Base-by-base conservation (phyloP, 1,140 invertebrate species). In the Apis cerana region DNA sequence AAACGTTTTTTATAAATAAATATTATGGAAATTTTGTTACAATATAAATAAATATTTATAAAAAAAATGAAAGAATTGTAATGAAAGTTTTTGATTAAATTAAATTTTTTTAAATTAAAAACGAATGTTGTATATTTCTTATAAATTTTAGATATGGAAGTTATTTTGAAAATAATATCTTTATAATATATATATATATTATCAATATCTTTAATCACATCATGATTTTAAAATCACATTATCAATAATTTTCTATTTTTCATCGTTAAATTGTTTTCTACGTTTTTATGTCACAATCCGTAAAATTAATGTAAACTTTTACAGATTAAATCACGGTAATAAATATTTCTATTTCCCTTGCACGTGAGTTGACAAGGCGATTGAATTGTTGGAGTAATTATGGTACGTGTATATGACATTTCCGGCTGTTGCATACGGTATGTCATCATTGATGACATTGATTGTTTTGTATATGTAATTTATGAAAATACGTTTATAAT, bases 371-470 rank as follows among this genome's bases (percentile, higher is more conserved):
- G 72, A 75, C 72, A 76, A 61, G 76, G n/a, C 9, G 19, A 54
- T 72, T 19, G 72, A 54, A 74, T 52, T 58, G 70, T 61, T 33
- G 61, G 75, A 71, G 70, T 61, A 86, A 85, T 86, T 59, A 68
- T 77, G 68, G 48, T 27, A 77, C 67, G 33, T 77, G 78, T 62
- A 69, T 68, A 68, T 86, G 83, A 85, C 78, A 72, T 86, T 85
- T 86, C 56, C 85, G 64, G 23, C 64, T 80, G 80, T 68, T 75
- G 72, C 33, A 65, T 78, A 68, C 21, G 12, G 12, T 48, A 85
- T 33, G 83, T 61, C 65, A 85, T 85, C n/a, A 54, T 78, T 74
- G 48, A 9, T 56, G 56, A 79, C 58, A 84, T 52, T 65, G 75
- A 79, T 52, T 19, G 72, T 21, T 75, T 62, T 62, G 9, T 23